phyloP scores from a whole-genome alignment of 1,140 invertebrate species.

The Hycleus phaleratus region DNA sequence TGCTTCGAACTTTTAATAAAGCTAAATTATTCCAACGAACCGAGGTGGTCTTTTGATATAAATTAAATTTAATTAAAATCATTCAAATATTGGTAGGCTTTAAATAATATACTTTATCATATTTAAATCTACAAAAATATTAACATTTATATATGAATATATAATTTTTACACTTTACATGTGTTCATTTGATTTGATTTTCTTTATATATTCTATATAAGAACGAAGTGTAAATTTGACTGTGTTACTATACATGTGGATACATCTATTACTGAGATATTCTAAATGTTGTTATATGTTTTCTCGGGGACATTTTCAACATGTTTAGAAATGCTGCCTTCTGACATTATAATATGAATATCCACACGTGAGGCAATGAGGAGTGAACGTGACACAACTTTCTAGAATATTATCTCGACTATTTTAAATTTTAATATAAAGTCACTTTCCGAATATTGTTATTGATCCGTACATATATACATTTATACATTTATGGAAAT shows the following conservation, averaged over 20 bases:
- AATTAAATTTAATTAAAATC: slow-evolving; percentile 25
- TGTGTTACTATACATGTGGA: background rate
- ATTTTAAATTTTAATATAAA: too few species aligned
- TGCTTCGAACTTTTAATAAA: slow-evolving; percentile 21
- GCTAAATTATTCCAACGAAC: slow-evolving; percentile 18
- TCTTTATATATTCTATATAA: slow-evolving; percentile 4
- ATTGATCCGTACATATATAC: too few species aligned
- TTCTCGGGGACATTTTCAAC: slow-evolving; percentile 12
- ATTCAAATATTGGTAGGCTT: slow-evolving; percentile 6
- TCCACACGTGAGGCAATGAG: slow-evolving; percentile 14
- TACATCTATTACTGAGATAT: slow-evolving; percentile 4
- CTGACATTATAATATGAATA: slow-evolving; percentile 9
- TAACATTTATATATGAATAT: too few species aligned
- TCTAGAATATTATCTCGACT: background rate
- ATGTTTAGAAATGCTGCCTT: slow-evolving; percentile 13
- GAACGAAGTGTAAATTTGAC: background rate
- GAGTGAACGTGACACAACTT: slow-evolving; percentile 9
- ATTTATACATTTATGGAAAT: too few species aligned
- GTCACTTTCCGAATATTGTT: too few species aligned
- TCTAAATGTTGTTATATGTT: slow-evolving; percentile 15
- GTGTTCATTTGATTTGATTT: background rate
- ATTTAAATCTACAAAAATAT: background rate
- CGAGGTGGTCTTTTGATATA: slow-evolving; percentile 13
- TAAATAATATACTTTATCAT: slow-evolving; percentile 5
- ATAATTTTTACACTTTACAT: slow-evolving; percentile 5